phyloP scores from a whole-genome alignment of 2,888 invertebrate species.

The Cistogaster globosa region DNA sequence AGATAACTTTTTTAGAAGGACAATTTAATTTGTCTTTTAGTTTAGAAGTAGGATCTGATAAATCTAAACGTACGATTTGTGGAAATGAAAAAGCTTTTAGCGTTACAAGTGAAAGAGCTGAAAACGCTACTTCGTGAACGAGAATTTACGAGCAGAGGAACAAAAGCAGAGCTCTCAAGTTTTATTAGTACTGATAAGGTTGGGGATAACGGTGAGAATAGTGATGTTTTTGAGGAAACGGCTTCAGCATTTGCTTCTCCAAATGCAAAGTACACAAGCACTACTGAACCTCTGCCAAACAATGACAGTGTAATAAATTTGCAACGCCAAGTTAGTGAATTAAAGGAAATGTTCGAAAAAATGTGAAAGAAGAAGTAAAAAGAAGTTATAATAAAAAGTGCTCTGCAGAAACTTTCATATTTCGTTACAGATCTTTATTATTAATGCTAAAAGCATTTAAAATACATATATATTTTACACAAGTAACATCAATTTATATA shows the following conservation, averaged over 20 bases:
- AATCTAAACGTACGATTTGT: too few relatives aligned
- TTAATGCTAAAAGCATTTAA: too few relatives aligned
- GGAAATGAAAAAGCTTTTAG: not conserved
- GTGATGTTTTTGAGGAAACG: constrained; percentile 11
- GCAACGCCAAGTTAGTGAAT: constrained; percentile 13
- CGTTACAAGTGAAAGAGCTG: constrained; percentile 12
- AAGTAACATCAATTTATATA: too few relatives aligned
- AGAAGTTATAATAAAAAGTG: too few relatives aligned
- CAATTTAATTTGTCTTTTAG: too few relatives aligned
- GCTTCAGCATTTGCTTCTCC: not conserved
- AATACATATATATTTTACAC: too few relatives aligned
- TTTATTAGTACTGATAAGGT: constrained; percentile 5
- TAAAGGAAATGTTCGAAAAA: constrained; percentile 7
- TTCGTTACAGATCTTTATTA: too few relatives aligned
- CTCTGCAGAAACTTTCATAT: too few relatives aligned
- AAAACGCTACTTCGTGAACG: not conserved
- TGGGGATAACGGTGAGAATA: not conserved
- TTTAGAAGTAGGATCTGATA: too few relatives aligned
- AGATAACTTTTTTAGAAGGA: too few relatives aligned
- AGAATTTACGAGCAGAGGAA: constrained; percentile 9
- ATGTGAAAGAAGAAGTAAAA: too few relatives aligned
- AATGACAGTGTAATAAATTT: not conserved
- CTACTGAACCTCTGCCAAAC: too few relatives aligned
- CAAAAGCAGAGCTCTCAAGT: constrained; percentile 1
- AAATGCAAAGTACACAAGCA: not conserved